Evolutionary conservation across 2,113 vertebrate species (phyloP), one percentile per base, ranked within the genome.

Genomic region (Andinoacara biseriatus): DNA sequence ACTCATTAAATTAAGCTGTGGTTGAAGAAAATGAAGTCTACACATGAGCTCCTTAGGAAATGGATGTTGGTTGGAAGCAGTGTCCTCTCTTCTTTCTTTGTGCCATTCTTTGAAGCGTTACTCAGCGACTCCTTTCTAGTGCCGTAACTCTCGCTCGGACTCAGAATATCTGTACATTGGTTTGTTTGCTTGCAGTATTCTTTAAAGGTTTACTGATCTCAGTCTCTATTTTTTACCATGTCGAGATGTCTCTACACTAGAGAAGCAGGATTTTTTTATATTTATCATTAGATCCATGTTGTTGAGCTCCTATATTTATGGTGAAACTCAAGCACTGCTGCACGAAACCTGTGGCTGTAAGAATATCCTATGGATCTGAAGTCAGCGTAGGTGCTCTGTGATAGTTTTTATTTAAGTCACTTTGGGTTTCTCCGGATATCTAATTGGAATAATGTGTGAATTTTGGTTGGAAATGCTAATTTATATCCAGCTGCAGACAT

Each of bases 291-390:
- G 74, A 82, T n/a, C 58, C 49, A 7, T 62, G 72, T 74, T 67
- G 69, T 72, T 22, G 58, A 87, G 77, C 74, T 72, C 69, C 43
- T 60, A 52, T 22, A 56, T 86, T 26, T 8, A 63, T 5, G 29
- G 58, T 7, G 81, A 67, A 84, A 80, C 75, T 84, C 29, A 0
- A 86, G 15, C 86, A 52, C 69, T 18, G 15, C 43, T 10, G 56
- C 24, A 65, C 22, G 49, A 72, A 81, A 81, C 72, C 67, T 56
- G 38, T 81, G 18, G 58, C 61, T 83, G 63, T 84, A 61, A 76
- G 76, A 26, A 78, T 89, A 87, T 85, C 89, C 83, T 82, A 49
- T 84, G 65, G 83, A 89, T 90, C 79, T 85, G 24, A 67, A 76
- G 58, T 74, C 38, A 15, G 4, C 3, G 60, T 69, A 60, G 59